Conservation (phyloP, 2,797 vertebrate genomes). For the Lacerta agilis region DNA sequence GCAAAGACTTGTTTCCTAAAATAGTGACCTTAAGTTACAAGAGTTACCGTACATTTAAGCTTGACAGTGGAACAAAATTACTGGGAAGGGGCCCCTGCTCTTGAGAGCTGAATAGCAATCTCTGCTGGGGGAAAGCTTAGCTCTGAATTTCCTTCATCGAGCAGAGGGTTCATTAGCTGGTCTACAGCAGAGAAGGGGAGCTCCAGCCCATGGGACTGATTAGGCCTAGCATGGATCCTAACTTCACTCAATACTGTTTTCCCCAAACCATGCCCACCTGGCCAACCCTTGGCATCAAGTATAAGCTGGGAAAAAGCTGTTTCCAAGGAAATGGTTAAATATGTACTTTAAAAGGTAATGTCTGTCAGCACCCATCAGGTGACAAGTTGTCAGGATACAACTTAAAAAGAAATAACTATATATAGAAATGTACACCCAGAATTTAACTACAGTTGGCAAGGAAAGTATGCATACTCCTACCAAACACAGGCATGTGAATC, state of each 20-base stretch:
- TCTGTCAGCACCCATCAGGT: no score
- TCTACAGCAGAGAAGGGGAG: neutral
- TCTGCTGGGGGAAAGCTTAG: neutral
- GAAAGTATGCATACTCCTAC: neutral
- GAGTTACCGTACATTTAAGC: neutral
- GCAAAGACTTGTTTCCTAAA: neutral
- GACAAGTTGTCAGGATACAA: neutral
- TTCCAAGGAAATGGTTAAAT: no score
- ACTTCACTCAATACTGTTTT: no score
- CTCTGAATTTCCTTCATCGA: neutral
- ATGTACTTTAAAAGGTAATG: no score
- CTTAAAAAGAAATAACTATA: neutral
- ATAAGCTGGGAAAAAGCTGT: no score
- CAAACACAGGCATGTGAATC: conserved; percentile 4
- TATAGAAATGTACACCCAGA: neutral
- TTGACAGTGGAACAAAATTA: neutral
- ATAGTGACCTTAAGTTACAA: neutral
- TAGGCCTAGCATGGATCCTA: no score
- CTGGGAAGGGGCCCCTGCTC: neutral
- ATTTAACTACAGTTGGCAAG: neutral
- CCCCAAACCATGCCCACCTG: no score
- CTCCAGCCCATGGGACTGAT: no score
- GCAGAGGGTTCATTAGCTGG: neutral
- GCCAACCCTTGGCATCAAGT: no score
- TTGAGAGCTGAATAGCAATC: neutral